Evolutionary conservation across 2,888 invertebrate species (phyloP), one percentile per base, ranked within the genome.

Genomic region (Sthenelais limicola): DNA sequence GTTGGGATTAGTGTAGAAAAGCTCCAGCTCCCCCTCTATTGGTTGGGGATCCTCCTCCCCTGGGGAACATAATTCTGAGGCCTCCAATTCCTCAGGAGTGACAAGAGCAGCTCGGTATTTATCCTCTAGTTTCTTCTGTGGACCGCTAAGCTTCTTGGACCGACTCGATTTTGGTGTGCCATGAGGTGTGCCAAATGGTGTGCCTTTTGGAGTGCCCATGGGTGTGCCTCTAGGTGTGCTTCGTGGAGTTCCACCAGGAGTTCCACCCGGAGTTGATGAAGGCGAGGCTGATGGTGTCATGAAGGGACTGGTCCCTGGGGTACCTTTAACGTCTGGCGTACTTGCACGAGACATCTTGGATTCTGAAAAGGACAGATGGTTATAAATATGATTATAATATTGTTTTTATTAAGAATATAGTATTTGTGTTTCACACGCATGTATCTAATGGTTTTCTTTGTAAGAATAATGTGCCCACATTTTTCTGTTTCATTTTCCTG

Each of bases 1-100:
- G n/a, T 21, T 24, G 12, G 62, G 38, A 21, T 38, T 62, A 43
- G 62, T 62, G 62, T 62, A 62, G 62, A 62, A 62, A 15, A 62
- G 38, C 24, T 62, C 62, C 3, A 62, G 38, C 62, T 62, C 62
- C 15, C 62, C 62, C 3, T 38, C 38, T 24, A 62, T 24, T n/a
- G 18, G 1, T 7, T 7, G n/a, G 12, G 35, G 62, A 35, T 62
- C 62, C 15, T 62, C 62, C 43, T 18, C 43, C 62, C 43, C 62
- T 1, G 62, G 62, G 9, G 62, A 62, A 43, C 62, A 38, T 15
- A 62, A 43, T 5, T 62, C 62, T 2, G 38, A 21, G 1, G 43
- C 62, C 12, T 43, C 18, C 24, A 62, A 43, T 43, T 62, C 38
- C 35, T 62, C 62, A 15, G 43, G 12, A 9, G 43, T 43, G 43